phyloP scores from a whole-genome alignment of 2,797 vertebrate species.

The Poecilia gillii region DNA sequence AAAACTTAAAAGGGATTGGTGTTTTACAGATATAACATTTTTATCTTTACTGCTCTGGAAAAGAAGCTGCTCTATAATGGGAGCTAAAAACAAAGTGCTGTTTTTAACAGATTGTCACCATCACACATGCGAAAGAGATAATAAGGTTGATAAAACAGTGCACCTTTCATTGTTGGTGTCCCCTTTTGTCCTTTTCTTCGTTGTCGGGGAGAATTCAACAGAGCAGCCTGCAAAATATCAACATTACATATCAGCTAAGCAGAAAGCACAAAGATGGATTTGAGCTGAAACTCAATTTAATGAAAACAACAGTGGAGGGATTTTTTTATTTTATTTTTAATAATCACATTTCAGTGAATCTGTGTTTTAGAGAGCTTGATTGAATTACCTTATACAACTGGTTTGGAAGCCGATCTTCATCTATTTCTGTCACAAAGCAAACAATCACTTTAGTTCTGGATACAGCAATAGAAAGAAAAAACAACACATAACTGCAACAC shows the following conservation, averaged over 20 bases:
- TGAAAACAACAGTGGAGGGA: neutral
- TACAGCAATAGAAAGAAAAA: neutral
- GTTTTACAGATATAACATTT: neutral
- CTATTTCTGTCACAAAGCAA: constrained; percentile 82
- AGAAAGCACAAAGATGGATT: constrained; percentile 10
- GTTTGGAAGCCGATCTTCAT: constrained; percentile 91
- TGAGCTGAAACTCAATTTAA: neutral
- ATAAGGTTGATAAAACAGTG: neutral
- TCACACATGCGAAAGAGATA: neutral
- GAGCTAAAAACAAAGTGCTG: neutral
- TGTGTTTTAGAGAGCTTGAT: neutral
- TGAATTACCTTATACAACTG: constrained; percentile 88
- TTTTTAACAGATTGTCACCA: neutral
- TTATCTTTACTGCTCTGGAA: neutral
- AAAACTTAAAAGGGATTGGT: neutral
- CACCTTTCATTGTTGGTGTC: constrained; percentile 95
- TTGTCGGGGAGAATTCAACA: constrained; percentile 90
- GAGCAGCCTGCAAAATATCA: constrained; percentile 82
- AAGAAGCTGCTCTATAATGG: neutral
- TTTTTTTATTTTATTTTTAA: constrained; percentile 6
- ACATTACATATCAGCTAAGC: constrained; percentile 7
- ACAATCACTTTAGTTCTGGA: constrained; percentile 9
- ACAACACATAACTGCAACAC: neutral
- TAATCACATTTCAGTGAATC: constrained; percentile 13
- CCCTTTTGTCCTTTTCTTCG: constrained; percentile 89